Percentiles rank a stretch among this genome's conserved stretches.
These are phyloP conservation scores for Phyllotis vaccarum DNA, from an alignment of 2,797 vertebrate genomes.

Conservation along the genomic window DNA sequence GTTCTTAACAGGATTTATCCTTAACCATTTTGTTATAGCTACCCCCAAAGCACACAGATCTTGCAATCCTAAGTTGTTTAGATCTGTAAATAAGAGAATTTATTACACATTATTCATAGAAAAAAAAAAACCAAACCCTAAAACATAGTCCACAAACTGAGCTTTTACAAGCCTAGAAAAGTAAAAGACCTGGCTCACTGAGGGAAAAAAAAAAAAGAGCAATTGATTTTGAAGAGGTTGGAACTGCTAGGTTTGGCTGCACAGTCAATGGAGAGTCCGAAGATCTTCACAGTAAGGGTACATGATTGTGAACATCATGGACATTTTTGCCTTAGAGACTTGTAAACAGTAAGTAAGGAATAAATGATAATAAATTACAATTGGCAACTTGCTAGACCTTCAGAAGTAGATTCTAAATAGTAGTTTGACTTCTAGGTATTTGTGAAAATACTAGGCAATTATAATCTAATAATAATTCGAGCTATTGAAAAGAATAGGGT, in stretches of 20 bases:
- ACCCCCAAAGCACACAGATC: neutral
- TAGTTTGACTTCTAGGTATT: neutral
- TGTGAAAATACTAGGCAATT: neutral
- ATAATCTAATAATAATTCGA: constrained; percentile 44
- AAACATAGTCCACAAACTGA: neutral
- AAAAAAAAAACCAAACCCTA: neutral
- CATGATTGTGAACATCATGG: neutral
- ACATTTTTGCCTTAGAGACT: neutral
- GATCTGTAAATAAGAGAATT: neutral
- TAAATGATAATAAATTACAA: constrained; percentile 49
- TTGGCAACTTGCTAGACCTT: neutral
- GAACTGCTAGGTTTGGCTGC: neutral
- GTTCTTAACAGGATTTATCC: neutral
- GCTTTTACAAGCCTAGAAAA: neutral
- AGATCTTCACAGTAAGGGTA: neutral
- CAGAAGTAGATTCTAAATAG: constrained; percentile 33
- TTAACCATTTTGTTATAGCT: neutral
- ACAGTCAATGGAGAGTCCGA: neutral
- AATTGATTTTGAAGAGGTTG: neutral
- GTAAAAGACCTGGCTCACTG: neutral
- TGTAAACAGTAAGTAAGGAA: neutral
- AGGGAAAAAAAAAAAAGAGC: neutral
- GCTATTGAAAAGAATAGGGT: constrained; percentile 1
- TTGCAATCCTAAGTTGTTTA: neutral
- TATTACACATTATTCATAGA: neutral